Percentiles rank a stretch among this genome's conserved stretches.
phyloP scores from a whole-genome alignment of 2,888 invertebrate genomes.

The Ochlodes sylvanus region DNA sequence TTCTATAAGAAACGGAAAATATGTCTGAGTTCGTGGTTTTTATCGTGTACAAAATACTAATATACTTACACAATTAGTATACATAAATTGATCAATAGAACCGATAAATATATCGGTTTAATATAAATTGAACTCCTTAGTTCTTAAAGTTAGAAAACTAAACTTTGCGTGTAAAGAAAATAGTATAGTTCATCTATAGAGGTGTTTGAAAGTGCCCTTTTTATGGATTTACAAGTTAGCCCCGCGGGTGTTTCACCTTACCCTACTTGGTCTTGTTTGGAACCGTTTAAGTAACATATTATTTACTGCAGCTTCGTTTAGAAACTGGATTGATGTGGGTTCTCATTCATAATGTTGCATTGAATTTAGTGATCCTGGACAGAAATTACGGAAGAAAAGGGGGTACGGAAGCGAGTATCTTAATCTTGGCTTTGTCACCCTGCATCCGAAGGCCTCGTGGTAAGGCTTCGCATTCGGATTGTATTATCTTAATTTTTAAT shows the following conservation, averaged over 20 bases:
- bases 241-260: conserved; percentile 43
- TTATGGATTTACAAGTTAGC: conserved; percentile 47
- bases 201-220: conserved; percentile 47
- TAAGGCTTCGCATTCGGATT: too few relatives aligned
- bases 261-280: conserved; percentile 43
- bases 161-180: conserved; percentile 32
- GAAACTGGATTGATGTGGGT: conserved; percentile 12
- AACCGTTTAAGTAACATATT: conserved; percentile 30
- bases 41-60: too few relatives aligned
- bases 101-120: not conserved
- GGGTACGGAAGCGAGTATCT: too few relatives aligned
- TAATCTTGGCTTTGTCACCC: too few relatives aligned
- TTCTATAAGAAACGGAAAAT: too few relatives aligned
- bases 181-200: conserved; percentile 45
- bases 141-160: conserved; percentile 35
- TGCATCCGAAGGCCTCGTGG: too few relatives aligned
- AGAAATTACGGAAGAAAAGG: too few relatives aligned
- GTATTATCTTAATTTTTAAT: too few relatives aligned
- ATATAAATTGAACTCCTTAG: conserved; percentile 1
- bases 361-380: too few relatives aligned
- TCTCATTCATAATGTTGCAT: not conserved
- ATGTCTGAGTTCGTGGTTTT: too few relatives aligned
- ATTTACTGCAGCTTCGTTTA: conserved; percentile 14
- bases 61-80: too few relatives aligned
- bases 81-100: too few relatives aligned